Evolutionary conservation across 2,888 invertebrate genomes (phyloP), one percentile per base, ranked within the genome.

Genomic region (Tenthredo amoena): DNA sequence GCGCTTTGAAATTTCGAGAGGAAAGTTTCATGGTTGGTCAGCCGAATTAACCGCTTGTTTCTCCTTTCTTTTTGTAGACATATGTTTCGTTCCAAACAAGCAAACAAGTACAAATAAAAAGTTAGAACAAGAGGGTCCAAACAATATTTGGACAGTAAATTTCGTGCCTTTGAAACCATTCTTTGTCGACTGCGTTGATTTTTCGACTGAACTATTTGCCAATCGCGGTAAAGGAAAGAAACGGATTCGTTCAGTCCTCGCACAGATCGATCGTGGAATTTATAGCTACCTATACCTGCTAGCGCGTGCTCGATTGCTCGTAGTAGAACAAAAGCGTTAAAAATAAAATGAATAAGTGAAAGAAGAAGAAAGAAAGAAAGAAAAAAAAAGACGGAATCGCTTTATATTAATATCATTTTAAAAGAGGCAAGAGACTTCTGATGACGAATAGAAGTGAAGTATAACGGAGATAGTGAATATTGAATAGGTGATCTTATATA

Each of bases 261-360:
- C 5, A 68, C 26, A 9, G 62, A 68, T 68, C 68, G 68, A 34
- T 68, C 26, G 68, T 31, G 15, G n/a, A 31, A 68, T 34, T 34
- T 12, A 15, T 68, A 68, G 31, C 68, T n/a, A 26, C 26, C 26
- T 26, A 26, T 26, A 68, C 9, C 34, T 31, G 34, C 15, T 68
- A 34, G 26, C 68, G 68, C 68, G 68, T 68, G 68, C 68, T 68
- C 68, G 31, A 68, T 68, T 68, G 68, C 68, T 68, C 34, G 68
- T 34, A 68, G 68, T 34, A 34, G 12, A 68, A 68, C 68, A 68
- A 68, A 68, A 31, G 68, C 68, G 26, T 31, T 15, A 68, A 15
- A 26, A n/a, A n/a, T n/a, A n/a, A 47, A 47, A 47, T 43, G 40
- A 43, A 43, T 10, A 47, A 15, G 26, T 26, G 2, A 34, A 58